Base-by-base conservation (phyloP, 2,888 invertebrate species). In the Choreutis nemorana region DNA sequence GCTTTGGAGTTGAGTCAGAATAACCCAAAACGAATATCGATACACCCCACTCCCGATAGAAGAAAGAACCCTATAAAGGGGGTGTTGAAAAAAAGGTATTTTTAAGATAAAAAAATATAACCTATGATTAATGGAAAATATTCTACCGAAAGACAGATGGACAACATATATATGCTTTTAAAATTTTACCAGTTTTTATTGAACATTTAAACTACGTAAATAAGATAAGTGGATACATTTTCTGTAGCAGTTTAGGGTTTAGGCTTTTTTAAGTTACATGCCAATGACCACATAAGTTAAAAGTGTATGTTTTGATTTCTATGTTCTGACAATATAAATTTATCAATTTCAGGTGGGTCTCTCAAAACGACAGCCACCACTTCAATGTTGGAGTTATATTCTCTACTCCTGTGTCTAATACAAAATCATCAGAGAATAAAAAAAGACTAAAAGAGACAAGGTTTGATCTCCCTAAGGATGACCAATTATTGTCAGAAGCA, bases 381-480 rank as follows among this genome's bases (percentile, higher is more conserved):
- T 73, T 80, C 25, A 77, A 81, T 40, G 81, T 81, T 1, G 87
- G 89, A 37, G 88, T 91, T 1, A 90, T 90, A 36, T 90, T 91
- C 48, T 91, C 91, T 3, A 91, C 91, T 2, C 91, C 91, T 1
- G 90, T 91, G 14, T 51, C 63, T 0, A 59, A 65, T 20, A 50
- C 44, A 40, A 64, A 82, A 30, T 72, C 71, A 23, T 57, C 63
- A 4, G 60, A 58, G 32, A 45, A 48, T 1, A 73, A 67, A 36
- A 82, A 81, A 44, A 43, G 42, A 7, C 44, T 64, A 1, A 87
- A 87, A 54, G 62, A 81, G 12, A 86, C 87, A 4, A 72, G 87
- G 37, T 88, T 88, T 45, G 82, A 82, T 29, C 41, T 89, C 34
- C 80, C 87, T 28, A 55, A 79, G 34, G 71, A 77, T 14, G 72